Conservation (phyloP, 2,888 invertebrate species). For the Drosophila multiciliata region DNA sequence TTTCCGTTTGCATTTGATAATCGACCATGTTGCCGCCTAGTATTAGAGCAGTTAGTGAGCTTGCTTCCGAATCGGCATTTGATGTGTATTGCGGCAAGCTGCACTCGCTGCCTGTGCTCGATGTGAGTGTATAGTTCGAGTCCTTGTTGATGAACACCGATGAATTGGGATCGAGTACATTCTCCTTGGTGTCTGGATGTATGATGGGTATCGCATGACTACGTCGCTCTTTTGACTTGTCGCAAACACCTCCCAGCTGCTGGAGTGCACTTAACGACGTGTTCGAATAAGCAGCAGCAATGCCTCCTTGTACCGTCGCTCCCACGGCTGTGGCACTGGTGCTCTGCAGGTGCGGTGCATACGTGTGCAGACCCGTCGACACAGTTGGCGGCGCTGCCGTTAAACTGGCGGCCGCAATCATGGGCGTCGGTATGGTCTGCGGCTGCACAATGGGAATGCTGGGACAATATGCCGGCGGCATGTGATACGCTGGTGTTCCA, state of each 20-base stretch:
- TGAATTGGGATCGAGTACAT: conserved; percentile 74
- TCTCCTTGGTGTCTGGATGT: conserved; percentile 82
- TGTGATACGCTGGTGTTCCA: conserved; percentile 68
- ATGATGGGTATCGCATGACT: conserved; percentile 83
- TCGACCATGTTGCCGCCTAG: conserved; percentile 57
- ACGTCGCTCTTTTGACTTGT: conserved; percentile 73
- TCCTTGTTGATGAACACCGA: conserved; percentile 63
- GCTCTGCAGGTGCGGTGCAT: conserved; percentile 52
- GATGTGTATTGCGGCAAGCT: conserved; percentile 52
- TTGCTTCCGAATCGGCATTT: conserved; percentile 22
- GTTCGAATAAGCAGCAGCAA: conserved; percentile 38
- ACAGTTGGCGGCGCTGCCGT: conserved; percentile 30
- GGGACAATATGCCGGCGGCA: conserved; percentile 69
- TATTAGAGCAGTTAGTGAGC: conserved; percentile 28
- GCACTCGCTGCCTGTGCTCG: conserved; percentile 49
- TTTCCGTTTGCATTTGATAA: conserved; percentile 73
- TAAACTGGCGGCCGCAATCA: conserved; percentile 61
- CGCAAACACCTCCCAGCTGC: conserved; percentile 20
- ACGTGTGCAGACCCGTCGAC: conserved; percentile 56
- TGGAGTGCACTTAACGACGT: conserved; percentile 26
- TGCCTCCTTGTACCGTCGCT: conserved; percentile 16
- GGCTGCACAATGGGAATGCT: conserved; percentile 56
- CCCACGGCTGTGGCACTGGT: conserved; percentile 38
- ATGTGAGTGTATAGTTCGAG: conserved; percentile 58
- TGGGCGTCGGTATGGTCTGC: conserved; percentile 45